Evolutionary conservation across 2,113 vertebrate genomes (phyloP).

Genomic region (Trichechus manatus): DNA sequence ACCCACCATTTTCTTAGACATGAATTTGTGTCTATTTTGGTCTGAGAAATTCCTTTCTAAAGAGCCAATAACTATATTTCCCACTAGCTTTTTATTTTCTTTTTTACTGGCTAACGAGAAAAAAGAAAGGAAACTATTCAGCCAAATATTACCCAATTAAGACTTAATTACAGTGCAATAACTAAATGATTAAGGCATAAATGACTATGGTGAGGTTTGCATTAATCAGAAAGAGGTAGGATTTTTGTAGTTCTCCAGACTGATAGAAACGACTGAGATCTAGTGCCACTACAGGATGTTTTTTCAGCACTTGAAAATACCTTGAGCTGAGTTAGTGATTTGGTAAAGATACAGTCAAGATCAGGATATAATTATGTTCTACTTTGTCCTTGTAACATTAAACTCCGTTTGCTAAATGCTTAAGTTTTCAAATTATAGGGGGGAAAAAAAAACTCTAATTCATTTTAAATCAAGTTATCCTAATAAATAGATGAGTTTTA

Average conservation of each 20-base stretch:
- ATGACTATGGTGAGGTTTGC: constrained; percentile 19
- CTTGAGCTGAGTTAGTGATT: background rate
- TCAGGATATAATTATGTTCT: constrained; percentile 73
- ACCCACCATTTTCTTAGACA: constrained; percentile 19
- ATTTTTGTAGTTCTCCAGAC: background rate
- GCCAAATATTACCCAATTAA: constrained; percentile 48
- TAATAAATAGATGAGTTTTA: constrained; percentile 55
- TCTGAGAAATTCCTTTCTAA: background rate
- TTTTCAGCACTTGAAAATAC: constrained; percentile 1
- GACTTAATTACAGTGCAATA: constrained; percentile 17
- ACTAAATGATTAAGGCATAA: constrained; percentile 24
- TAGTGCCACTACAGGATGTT: background rate
- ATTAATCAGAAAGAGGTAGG: background rate
- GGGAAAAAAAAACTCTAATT: constrained; percentile 43
- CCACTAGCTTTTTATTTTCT: background rate
- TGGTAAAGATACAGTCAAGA: constrained; percentile 11
- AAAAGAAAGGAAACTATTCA: constrained; percentile 47
- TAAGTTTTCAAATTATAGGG: constrained; percentile 71
- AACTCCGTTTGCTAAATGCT: constrained; percentile 82
- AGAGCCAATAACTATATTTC: background rate
- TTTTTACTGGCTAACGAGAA: background rate
- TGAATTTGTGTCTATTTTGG: constrained; percentile 35
- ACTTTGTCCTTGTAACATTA: constrained; percentile 75
- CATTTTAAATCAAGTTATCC: constrained; percentile 71
- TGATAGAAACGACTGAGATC: background rate